A percentile compares a stretch with the other conserved stretches of the same genome.
Conservation (phyloP, 2,888 invertebrate species). For the Mellilla xanthometata region DNA sequence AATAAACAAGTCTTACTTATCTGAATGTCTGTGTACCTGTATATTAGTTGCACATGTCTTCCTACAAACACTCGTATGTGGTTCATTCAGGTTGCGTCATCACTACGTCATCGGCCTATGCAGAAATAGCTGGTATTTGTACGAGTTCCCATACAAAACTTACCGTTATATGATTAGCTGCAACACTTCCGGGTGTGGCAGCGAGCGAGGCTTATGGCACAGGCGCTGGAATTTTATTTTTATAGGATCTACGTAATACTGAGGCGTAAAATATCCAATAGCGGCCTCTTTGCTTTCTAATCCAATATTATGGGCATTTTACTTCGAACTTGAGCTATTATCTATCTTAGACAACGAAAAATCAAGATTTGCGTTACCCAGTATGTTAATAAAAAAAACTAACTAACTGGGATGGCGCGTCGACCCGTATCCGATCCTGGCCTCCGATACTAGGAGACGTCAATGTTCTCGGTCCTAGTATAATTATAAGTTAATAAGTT, state of each 20-base stretch:
- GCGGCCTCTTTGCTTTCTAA: slow-evolving; percentile 9
- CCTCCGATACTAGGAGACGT: no score
- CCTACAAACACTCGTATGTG: no score
- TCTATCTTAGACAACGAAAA: no score
- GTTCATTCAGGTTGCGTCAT: slow-evolving; percentile 43
- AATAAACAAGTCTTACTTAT: slow-evolving; percentile 19
- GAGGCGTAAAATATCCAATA: slow-evolving; percentile 6
- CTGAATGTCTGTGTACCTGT: no score
- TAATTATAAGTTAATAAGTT: no score
- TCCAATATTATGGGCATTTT: slow-evolving; percentile 16
- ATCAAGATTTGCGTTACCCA: no score
- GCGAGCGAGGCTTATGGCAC: slow-evolving; percentile 6
- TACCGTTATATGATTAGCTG: slow-evolving; percentile 38
- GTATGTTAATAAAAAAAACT: no score
- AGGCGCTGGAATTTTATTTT: slow-evolving; percentile 24
- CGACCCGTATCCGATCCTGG: no score
- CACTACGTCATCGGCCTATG: slow-evolving; percentile 32
- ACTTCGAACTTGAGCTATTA: no score
- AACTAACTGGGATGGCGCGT: no score
- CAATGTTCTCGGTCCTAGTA: no score
- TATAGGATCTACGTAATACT: slow-evolving; percentile 8
- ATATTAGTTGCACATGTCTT: no score
- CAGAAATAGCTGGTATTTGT: slow-evolving; percentile 47
- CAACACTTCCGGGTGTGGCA: slow-evolving; percentile 43
- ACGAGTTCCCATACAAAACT: slow-evolving; percentile 42